phyloP scores from a whole-genome alignment of 2,113 vertebrate species.

The Sardina pilchardus region DNA sequence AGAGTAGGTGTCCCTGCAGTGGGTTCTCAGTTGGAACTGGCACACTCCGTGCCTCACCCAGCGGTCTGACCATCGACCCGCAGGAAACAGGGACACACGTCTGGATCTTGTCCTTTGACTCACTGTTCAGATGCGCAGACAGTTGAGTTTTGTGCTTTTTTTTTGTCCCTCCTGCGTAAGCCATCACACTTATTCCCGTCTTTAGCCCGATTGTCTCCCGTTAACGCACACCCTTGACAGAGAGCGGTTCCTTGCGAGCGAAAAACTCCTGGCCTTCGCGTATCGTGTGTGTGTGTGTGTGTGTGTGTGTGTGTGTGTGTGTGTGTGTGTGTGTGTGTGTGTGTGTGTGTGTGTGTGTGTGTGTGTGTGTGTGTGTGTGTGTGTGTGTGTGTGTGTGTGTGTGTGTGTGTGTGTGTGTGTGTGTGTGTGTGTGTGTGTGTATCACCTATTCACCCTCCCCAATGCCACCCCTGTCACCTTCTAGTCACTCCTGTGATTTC shows the following conservation, averaged over 20 bases:
- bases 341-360: constrained; percentile 62
- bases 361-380: neutral
- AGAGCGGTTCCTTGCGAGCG: constrained; percentile 79
- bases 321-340: no score
- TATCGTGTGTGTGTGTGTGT: constrained; percentile 65
- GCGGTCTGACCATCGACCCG: constrained; percentile 15
- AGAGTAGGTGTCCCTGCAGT: neutral
- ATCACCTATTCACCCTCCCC: constrained; percentile 25
- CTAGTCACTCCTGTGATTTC: constrained; percentile 98
- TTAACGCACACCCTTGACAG: constrained; percentile 90
- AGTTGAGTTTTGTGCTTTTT: neutral
- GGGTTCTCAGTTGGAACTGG: constrained; percentile 1
- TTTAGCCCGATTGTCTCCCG: constrained; percentile 85
- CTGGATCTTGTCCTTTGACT: constrained; percentile 23
- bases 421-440: neutral
- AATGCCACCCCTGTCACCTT: constrained; percentile 59
- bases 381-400: no score
- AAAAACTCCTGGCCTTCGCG: constrained; percentile 83
- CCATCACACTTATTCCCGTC: neutral
- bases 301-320: no score
- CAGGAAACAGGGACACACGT: neutral
- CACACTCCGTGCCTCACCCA: constrained; percentile 16
- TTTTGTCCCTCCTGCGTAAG: neutral
- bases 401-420: no score
- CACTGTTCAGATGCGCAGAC: neutral